Evolutionary conservation across 1,140 invertebrate genomes (phyloP).

Genomic region (Pygmarrhopalites habei): DNA sequence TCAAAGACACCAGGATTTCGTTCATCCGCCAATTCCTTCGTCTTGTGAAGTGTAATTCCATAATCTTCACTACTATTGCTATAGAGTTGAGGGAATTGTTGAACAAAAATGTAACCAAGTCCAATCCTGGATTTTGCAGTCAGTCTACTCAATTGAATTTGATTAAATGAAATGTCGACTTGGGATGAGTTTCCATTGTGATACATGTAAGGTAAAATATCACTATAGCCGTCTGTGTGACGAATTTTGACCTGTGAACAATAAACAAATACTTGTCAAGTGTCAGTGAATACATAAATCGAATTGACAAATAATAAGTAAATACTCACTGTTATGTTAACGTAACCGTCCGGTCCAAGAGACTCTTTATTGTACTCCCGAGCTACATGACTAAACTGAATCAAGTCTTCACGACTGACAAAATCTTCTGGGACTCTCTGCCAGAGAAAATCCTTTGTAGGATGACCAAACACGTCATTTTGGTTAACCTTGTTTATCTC

Average conservation of each 20-base stretch:
- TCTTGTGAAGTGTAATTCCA: slow-evolving; percentile 8
- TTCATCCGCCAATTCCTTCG: slow-evolving; percentile 32
- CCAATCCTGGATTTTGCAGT: slow-evolving; percentile 23
- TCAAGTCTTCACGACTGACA: neutral
- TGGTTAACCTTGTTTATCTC: slow-evolving; percentile 30
- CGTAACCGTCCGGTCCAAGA: slow-evolving; percentile 26
- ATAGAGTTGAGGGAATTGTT: neutral
- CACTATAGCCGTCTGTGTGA: slow-evolving; percentile 30
- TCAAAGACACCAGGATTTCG: slow-evolving; percentile 37
- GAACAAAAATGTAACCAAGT: slow-evolving; percentile 28
- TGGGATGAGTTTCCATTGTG: slow-evolving; percentile 35
- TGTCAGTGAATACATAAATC: neutral
- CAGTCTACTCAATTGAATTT: slow-evolving; percentile 26
- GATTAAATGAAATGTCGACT: slow-evolving; percentile 31
- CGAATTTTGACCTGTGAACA: slow-evolving; percentile 23
- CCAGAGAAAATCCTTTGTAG: slow-evolving; percentile 33
- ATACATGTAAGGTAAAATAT: slow-evolving; percentile 34
- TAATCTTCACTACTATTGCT: slow-evolving; percentile 1
- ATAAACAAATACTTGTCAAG: neutral
- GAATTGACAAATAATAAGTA: neutral
- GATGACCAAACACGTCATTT: slow-evolving; percentile 14
- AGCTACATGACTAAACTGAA: slow-evolving; percentile 21
- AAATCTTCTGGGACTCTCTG: slow-evolving; percentile 15
- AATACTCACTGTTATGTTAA: slow-evolving; percentile 24
- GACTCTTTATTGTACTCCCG: slow-evolving; percentile 10